Percentiles rank a stretch among this genome's conserved stretches.
Conservation (phyloP, 2,888 invertebrate genomes). For the Ariolimax columbianus region DNA sequence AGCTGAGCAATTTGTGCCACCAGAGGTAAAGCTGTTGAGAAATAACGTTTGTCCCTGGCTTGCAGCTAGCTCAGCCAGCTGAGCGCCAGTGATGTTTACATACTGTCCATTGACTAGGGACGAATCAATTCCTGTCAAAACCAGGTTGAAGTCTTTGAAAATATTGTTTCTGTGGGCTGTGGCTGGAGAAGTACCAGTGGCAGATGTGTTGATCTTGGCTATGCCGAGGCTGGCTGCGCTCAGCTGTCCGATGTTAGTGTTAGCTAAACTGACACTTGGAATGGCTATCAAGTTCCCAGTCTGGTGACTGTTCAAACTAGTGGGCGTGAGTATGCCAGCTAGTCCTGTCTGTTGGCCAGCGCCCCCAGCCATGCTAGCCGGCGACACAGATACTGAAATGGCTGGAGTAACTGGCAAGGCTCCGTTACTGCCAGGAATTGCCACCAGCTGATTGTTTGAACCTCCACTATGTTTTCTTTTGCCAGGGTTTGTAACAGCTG, state of each 20-base stretch:
- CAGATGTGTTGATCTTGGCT: constrained; percentile 30
- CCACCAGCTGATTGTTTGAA: constrained; percentile 39
- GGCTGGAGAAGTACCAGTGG: constrained; percentile 31
- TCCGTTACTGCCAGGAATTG: constrained; percentile 40
- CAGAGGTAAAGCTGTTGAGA: constrained; percentile 42
- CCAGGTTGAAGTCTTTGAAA: constrained; percentile 66
- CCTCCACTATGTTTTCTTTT: constrained; percentile 68
- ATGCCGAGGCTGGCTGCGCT: constrained; percentile 54
- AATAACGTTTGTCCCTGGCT: constrained; percentile 57
- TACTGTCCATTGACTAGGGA: constrained; percentile 70
- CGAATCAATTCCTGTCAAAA: constrained; percentile 66
- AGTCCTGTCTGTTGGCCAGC: constrained; percentile 39
- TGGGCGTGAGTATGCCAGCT: constrained; percentile 45
- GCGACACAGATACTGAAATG: constrained; percentile 19
- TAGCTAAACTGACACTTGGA: constrained; percentile 52
- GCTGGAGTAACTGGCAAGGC: constrained; percentile 36
- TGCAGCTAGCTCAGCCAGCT: constrained; percentile 60
- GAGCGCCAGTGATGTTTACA: constrained; percentile 68
- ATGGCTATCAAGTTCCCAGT: constrained; percentile 55
- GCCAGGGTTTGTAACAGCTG: constrained; percentile 34
- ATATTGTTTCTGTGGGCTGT: constrained; percentile 65
- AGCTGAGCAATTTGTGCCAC: neutral
- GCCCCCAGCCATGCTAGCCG: constrained; percentile 13
- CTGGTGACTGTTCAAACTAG: constrained; percentile 49
- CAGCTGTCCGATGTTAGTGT: constrained; percentile 52